Evolutionary conservation across 2,113 vertebrate species (phyloP).

Genomic region (Seriola aureovittata): DNA sequence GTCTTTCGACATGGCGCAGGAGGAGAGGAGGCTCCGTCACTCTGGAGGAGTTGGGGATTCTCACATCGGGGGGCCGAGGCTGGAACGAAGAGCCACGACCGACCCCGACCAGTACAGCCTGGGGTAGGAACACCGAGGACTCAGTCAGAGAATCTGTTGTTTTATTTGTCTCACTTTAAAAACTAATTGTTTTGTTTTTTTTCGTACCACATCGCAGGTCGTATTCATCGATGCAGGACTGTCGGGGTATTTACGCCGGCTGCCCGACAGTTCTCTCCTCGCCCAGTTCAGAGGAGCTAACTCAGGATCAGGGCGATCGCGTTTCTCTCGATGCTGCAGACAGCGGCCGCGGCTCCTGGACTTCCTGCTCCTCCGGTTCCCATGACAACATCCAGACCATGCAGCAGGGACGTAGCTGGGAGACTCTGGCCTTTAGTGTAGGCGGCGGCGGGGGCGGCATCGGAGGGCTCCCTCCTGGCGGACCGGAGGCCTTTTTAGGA

Average conservation of each 20-base stretch:
- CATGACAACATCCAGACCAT: slow-evolving; percentile 99
- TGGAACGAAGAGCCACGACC: slow-evolving; percentile 90
- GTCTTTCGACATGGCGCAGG: slow-evolving; percentile 94
- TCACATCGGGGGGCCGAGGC: slow-evolving; percentile 86
- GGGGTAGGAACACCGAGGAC: slow-evolving; percentile 83
- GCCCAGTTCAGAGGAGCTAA: slow-evolving; percentile 95
- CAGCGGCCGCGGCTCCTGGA: slow-evolving; percentile 98
- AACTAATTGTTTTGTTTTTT: not conserved
- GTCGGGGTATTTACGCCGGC: slow-evolving; percentile 90
- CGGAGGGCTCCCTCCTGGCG: slow-evolving; percentile 86
- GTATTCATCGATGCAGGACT: slow-evolving; percentile 92
- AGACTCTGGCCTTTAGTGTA: slow-evolving; percentile 90
- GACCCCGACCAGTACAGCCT: slow-evolving; percentile 97
- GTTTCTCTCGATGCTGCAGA: slow-evolving; percentile 96
- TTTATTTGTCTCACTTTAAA: not conserved
- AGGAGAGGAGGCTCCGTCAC: slow-evolving; percentile 92
- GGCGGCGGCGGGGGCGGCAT: slow-evolving; percentile 83
- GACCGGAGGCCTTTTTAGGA: slow-evolving; percentile 86
- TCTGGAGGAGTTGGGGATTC: slow-evolving; percentile 91
- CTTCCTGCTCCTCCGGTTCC: slow-evolving; percentile 97
- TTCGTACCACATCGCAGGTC: slow-evolving; percentile 79
- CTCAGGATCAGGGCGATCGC: slow-evolving; percentile 96
- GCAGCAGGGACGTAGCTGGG: slow-evolving; percentile 97
- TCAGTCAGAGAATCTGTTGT: not conserved
- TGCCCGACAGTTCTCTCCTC: slow-evolving; percentile 92